Conservation (phyloP, 2,113 vertebrate genomes). For the Spea bombifrons region DNA sequence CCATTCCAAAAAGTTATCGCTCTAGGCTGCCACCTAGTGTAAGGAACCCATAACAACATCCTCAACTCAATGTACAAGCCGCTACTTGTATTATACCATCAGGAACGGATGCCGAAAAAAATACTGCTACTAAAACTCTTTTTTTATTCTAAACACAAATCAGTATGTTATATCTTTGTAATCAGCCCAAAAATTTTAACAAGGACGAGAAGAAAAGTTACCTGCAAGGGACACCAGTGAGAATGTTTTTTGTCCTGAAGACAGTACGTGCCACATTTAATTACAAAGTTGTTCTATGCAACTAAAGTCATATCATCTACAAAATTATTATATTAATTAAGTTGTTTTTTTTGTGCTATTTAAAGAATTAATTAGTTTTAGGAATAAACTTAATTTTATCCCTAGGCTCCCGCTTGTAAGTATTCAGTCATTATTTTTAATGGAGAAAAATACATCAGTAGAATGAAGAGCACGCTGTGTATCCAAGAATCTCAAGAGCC, state of each 20-base stretch:
- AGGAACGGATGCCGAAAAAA: too few relatives aligned
- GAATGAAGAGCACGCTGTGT: slow-evolving; percentile 13
- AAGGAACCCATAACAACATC: too few relatives aligned
- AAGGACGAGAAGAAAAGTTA: too few relatives aligned
- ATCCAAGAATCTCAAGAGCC: slow-evolving; percentile 23
- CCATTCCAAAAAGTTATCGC: too few relatives aligned
- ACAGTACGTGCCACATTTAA: not conserved
- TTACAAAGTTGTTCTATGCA: not conserved
- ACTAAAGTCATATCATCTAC: not conserved
- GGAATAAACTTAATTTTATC: slow-evolving; percentile 15
- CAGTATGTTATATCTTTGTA: too few relatives aligned
- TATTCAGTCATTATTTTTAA: slow-evolving; percentile 38
- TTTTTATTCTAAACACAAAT: too few relatives aligned
- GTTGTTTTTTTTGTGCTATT: slow-evolving; percentile 10
- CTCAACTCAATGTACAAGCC: too few relatives aligned
- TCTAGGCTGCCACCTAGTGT: too few relatives aligned
- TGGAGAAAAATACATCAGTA: slow-evolving; percentile 26
- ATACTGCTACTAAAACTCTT: too few relatives aligned
- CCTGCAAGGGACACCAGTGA: not conserved
- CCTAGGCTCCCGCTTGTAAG: slow-evolving; percentile 17
- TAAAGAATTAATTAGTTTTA: slow-evolving; percentile 33
- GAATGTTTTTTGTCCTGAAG: not conserved
- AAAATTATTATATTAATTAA: slow-evolving; percentile 30
- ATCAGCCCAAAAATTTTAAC: too few relatives aligned
- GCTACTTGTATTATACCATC: too few relatives aligned